Conservation (phyloP, 2,797 vertebrate species). For the Luscinia megarhynchos region DNA sequence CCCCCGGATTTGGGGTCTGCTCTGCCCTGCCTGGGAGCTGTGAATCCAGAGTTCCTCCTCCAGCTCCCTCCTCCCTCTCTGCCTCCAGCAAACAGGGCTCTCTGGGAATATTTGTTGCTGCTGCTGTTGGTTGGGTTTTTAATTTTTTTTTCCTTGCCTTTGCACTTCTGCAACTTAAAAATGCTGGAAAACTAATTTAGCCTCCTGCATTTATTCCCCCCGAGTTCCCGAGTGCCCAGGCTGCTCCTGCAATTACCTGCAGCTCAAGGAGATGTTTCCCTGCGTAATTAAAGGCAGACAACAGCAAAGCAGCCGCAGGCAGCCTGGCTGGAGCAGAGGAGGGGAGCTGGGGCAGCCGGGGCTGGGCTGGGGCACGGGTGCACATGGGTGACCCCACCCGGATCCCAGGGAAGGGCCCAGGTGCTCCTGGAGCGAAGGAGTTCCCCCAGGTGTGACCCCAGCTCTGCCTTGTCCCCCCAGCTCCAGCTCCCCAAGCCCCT, state of each 20-base stretch:
- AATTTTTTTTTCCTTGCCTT: not conserved
- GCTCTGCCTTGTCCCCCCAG: rapidly evolving
- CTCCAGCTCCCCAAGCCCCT: not conserved
- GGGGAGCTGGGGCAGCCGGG: not conserved
- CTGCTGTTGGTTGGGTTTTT: not conserved
- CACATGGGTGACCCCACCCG: not conserved
- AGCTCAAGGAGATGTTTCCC: not conserved
- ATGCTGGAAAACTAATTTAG: not conserved
- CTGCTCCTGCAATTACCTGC: conserved; percentile 2
- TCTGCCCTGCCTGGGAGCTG: not conserved
- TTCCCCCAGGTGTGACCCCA: not conserved
- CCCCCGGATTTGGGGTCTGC: not conserved
- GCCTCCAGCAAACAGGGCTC: not conserved
- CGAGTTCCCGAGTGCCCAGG: not conserved
- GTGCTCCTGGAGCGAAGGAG: not conserved
- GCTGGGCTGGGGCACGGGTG: not conserved
- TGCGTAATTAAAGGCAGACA: not conserved
- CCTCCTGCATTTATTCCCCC: not conserved
- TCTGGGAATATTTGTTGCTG: not conserved
- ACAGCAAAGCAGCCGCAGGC: not conserved
- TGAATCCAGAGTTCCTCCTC: not conserved
- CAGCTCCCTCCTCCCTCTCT: not conserved
- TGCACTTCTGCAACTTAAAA: not conserved
- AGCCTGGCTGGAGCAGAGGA: not conserved
- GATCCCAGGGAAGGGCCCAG: not conserved